phyloP scores from a whole-genome alignment of 1,140 invertebrate species.

The Apis cerana region DNA sequence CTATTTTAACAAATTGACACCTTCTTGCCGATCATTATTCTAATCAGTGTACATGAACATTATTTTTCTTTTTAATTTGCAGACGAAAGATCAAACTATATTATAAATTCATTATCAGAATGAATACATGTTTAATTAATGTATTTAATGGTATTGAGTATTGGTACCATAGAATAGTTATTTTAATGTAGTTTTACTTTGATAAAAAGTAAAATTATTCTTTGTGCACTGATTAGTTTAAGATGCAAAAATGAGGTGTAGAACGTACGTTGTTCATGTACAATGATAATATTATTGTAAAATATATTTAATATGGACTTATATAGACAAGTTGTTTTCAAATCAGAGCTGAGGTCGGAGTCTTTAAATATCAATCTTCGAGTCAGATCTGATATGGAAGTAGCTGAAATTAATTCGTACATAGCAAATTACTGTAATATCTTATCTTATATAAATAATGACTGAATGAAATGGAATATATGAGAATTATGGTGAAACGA shows the following conservation, averaged over 20 bases:
- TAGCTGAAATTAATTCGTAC: constrained; percentile 72
- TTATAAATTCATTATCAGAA: not conserved
- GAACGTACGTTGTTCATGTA: constrained; percentile 80
- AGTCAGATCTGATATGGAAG: constrained; percentile 71
- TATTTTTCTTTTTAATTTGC: constrained; percentile 29
- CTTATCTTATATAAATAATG: constrained; percentile 72
- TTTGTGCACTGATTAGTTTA: constrained; percentile 66
- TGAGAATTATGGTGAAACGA: constrained; percentile 68
- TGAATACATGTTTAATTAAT: not conserved
- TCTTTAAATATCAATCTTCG: constrained; percentile 39
- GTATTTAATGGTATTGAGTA: constrained; percentile 9
- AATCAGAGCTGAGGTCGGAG: constrained; percentile 66
- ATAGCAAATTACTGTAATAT: constrained; percentile 75
- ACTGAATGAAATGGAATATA: constrained; percentile 74
- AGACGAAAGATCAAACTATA: constrained; percentile 3
- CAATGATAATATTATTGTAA: constrained; percentile 81
- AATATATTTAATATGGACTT: constrained; percentile 80
- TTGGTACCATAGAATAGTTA: constrained; percentile 23
- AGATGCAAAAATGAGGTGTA: constrained; percentile 71
- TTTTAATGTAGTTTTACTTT: constrained; percentile 44
- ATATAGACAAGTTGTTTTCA: constrained; percentile 73
- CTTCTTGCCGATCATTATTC: constrained; percentile 71
- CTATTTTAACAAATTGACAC: constrained; percentile 78
- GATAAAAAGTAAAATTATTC: constrained; percentile 23
- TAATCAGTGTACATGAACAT: constrained; percentile 69